These are phyloP conservation scores for Silurus lanzhouensis DNA, from an alignment of 2,797 vertebrate species.

Conservation along the genomic window DNA sequence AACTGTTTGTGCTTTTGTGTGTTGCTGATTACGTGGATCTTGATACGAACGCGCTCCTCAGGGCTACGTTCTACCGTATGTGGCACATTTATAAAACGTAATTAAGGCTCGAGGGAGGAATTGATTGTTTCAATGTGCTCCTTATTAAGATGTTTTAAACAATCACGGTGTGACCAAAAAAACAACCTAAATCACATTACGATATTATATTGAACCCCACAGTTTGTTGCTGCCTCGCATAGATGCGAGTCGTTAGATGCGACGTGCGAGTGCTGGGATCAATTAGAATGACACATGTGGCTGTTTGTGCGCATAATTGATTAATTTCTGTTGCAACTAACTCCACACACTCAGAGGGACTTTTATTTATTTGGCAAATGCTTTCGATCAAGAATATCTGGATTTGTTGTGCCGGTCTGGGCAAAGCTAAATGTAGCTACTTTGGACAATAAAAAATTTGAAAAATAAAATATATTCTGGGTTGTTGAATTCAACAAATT, in stretches of 20 bases:
- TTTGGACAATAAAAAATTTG: too few relatives aligned
- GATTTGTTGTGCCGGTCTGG: too few relatives aligned
- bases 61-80: background rate
- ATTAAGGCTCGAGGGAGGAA: slow-evolving; percentile 16
- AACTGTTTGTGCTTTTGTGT: slow-evolving; percentile 30
- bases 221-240: slow-evolving; percentile 21
- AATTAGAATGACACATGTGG: slow-evolving; percentile 18
- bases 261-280: slow-evolving; percentile 9
- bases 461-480: too few relatives aligned
- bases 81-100: background rate
- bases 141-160: slow-evolving; percentile 29
- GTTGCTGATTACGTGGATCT: slow-evolving; percentile 7
- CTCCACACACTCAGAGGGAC: background rate
- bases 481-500: too few relatives aligned
- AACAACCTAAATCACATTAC: slow-evolving; percentile 11
- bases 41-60: slow-evolving; percentile 14
- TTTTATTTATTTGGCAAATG: background rate
- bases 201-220: background rate
- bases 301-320: slow-evolving; percentile 40
- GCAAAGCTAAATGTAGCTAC: too few relatives aligned
- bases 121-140: slow-evolving; percentile 20
- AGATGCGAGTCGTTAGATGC: slow-evolving; percentile 27
- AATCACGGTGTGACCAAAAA: background rate
- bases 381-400: background rate
- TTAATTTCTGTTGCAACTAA: slow-evolving; percentile 20